A percentile compares a stretch with the other conserved stretches of the same genome.
Conservation (phyloP, 1,140 invertebrate genomes). For the Charaxes varanes region DNA sequence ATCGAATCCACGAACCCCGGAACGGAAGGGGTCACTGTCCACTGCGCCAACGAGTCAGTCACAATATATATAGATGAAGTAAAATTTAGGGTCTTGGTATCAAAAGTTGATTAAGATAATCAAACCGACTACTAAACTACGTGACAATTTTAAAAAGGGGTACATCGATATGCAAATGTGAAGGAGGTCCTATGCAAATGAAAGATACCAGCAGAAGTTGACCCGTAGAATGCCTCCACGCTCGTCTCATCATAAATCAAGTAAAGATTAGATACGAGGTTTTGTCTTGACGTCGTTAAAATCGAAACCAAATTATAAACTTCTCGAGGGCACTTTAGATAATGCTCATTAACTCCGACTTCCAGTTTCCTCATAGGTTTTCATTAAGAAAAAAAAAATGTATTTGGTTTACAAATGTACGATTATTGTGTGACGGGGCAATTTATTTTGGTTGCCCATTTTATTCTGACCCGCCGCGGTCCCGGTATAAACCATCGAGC, state of each 20-base stretch:
- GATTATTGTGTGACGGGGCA: conserved; percentile 55
- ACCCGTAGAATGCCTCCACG: conserved; percentile 32
- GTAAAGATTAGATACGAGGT: conserved; percentile 46
- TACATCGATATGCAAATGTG: conserved; percentile 58
- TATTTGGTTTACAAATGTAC: conserved; percentile 40
- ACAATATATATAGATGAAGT: too few species aligned
- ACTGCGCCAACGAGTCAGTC: too few species aligned
- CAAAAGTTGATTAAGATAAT: too few species aligned
- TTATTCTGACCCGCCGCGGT: conserved; percentile 65
- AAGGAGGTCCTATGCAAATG: conserved; percentile 55
- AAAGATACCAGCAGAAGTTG: conserved; percentile 39
- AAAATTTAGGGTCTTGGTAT: too few species aligned
- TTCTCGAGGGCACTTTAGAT: conserved; percentile 30
- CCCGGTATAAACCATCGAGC: conserved; percentile 64
- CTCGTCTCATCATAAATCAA: conserved; percentile 44
- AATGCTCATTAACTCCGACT: conserved; percentile 31
- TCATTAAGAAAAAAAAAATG: conserved; percentile 37
- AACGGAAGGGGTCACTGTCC: too few species aligned
- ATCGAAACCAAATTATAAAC: conserved; percentile 26
- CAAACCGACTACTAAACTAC: too few species aligned
- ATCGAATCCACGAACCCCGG: too few species aligned
- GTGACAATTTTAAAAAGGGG: conserved; percentile 60
- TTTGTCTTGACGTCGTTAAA: conserved; percentile 26
- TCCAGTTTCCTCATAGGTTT: conserved; percentile 45
- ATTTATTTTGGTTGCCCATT: conserved; percentile 69